Evolutionary conservation across 2,113 vertebrate species (phyloP), one percentile per base, ranked within the genome.

Genomic region (Nothobranchius kuhntae): DNA sequence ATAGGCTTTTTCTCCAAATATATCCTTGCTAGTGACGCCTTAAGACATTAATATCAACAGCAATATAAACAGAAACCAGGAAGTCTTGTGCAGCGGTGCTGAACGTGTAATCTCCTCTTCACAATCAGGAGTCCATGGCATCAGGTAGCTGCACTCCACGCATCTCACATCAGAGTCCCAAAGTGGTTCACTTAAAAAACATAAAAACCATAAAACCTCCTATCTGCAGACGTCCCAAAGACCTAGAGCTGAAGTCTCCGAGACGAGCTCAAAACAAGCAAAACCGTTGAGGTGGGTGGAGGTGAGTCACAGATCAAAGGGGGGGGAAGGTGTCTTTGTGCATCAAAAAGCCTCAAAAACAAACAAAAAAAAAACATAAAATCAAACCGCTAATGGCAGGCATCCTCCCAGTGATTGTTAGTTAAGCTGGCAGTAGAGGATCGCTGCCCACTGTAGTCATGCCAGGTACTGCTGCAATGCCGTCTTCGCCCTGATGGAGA

Each of bases 401-500:
- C 9, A 53, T 88, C 81, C 75, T 86, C 75, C 77, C 26, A 48
- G 69, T n/a, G 53, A 74, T 45, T 38, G 65, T 68, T 77, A 51
- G 65, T 68, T 77, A 51, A 87, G 89, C 90, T 88, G 90, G 87
- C 88, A 80, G 89, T 91, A 85, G 91, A 90, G 40, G 61, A 75
- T n/a, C 6, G 79, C 83, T 57, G 88, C 84, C 89, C 89, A 36
- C 78, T 84, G 93, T 84, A 69, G 90, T 99, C 96, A 99, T 71
- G 96, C 97, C 78, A 98, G 93, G 89, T 98, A 99, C 93, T 99
- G 98, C 93, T 98, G 96, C 94, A 99, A 94, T 73, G 98, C 96
- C 56, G 94, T 98, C 94, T 99, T 99, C 61, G 98, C 98, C 92
- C 98, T 99, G 94, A 68, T 91, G 92, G 30, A 68, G 3, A 30